Conservation (phyloP, 2,888 invertebrate species). For the Thymelicus sylvestris region DNA sequence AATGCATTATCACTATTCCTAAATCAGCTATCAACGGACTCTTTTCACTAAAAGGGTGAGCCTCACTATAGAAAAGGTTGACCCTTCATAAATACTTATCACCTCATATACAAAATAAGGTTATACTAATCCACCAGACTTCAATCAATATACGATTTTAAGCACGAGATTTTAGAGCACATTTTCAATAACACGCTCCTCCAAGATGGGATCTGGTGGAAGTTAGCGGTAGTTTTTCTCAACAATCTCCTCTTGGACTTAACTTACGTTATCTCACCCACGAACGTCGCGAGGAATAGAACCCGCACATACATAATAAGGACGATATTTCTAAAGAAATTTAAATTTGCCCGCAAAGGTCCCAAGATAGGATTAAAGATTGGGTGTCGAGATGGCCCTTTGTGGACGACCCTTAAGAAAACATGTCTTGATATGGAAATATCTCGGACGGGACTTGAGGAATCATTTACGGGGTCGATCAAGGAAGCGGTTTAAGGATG, state of each 20-base stretch:
- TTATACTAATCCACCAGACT: constrained; percentile 72
- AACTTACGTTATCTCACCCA: constrained; percentile 83
- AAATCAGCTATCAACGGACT: constrained; percentile 85
- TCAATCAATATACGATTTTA: constrained; percentile 60
- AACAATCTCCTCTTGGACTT: constrained; percentile 84
- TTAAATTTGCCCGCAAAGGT: constrained; percentile 85
- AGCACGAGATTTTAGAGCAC: constrained; percentile 56
- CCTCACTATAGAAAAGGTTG: constrained; percentile 83
- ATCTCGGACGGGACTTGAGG: constrained; percentile 76
- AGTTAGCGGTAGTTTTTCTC: constrained; percentile 83
- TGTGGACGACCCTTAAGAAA: constrained; percentile 84
- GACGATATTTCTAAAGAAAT: constrained; percentile 85
- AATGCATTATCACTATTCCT: constrained; percentile 83
- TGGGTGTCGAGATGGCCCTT: constrained; percentile 83
- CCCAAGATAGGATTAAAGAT: constrained; percentile 85
- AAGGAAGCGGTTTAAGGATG: constrained; percentile 73
- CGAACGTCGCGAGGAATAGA: constrained; percentile 82
- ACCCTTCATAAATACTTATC: constrained; percentile 86
- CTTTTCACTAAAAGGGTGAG: constrained; percentile 85
- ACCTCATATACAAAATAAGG: constrained; percentile 85
- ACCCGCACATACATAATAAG: constrained; percentile 84
- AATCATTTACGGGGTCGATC: constrained; percentile 81
- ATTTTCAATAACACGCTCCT: constrained; percentile 56
- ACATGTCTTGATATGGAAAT: constrained; percentile 85
- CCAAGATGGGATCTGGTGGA: constrained; percentile 77